Conservation (phyloP, 2,888 invertebrate genomes). For the Drosophila paucipuncta region DNA sequence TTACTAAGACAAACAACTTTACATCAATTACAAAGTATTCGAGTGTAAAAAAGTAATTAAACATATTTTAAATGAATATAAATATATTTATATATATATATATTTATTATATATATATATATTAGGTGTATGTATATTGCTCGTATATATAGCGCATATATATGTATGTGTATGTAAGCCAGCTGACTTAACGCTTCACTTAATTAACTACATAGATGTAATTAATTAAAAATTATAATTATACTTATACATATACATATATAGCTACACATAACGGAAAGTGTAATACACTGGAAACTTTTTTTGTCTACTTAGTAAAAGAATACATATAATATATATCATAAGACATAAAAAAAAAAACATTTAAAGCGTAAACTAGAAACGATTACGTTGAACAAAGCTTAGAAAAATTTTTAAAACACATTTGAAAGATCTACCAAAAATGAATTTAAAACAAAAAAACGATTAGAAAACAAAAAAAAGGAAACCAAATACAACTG, state of each 20-base stretch:
- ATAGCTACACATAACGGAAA: constrained; percentile 21
- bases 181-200: constrained; percentile 60
- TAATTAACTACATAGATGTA: constrained; percentile 60
- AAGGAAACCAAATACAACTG: constrained; percentile 9
- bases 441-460: constrained; percentile 25
- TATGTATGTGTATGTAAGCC: constrained; percentile 51
- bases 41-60: constrained; percentile 45
- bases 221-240: constrained; percentile 9
- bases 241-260: constrained; percentile 20
- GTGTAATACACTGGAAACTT: constrained; percentile 55
- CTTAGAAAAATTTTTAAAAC: constrained; percentile 68
- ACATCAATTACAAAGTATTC: constrained; percentile 61
- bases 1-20: constrained; percentile 38
- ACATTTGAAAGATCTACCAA: constrained; percentile 58
- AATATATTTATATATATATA: constrained; percentile 23
- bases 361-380: constrained; percentile 52
- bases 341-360: constrained; percentile 37
- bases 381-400: constrained; percentile 42
- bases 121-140: constrained; percentile 43
- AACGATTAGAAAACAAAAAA: constrained; percentile 13
- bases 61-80: constrained; percentile 17
- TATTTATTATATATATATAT: constrained; percentile 29
- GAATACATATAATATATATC: constrained; percentile 39
- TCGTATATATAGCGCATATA: constrained; percentile 55
- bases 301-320: constrained; percentile 63